Evolutionary conservation across 1,140 invertebrate species (phyloP), one percentile per base, ranked within the genome.

Genomic region (Tetranychus cinnabarinus): DNA sequence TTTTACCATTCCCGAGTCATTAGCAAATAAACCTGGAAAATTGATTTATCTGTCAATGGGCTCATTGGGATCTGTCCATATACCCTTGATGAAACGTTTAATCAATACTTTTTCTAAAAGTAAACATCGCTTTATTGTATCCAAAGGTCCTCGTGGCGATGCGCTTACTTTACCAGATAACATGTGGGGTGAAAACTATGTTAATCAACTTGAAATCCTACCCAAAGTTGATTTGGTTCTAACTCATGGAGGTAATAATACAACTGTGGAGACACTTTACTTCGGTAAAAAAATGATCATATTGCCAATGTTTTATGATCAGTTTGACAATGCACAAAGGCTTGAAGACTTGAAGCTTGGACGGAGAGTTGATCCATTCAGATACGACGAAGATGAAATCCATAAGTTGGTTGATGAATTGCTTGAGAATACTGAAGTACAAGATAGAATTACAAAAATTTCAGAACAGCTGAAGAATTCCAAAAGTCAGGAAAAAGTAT

Each of bases 241-340:
- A 23, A 68, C 66, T 36, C 69, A 71, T 46, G 69, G 70, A 55
- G 70, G 70, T 10, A 69, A 65, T 46, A 68, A 68, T 42, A 59
- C 58, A 46, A 45, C 45, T 33, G 31, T 48, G 12, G 64, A 65
- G 50, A 31, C 35, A 15, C 48, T 65, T 7, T 39, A 54, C 31
- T 60, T 58, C 39, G 64, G 64, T 37, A 54, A 55, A 47, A 52
- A 52, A 60, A 47, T 61, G 36, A 64, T 65, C 42, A 33, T 65
- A 6, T 33, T 65, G 47, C 62, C 62, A 39, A 12, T 65, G 13
- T 65, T 52, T 56, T 56, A 13, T 36, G 59, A 60, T 60, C 59
- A 60, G 39, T 36, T 39, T 2, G 59, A 60, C 33, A 60, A 60
- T 56, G 59, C 48, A 39, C 48, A 37, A 31, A 1, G 59, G 3